A percentile compares a stretch with the other conserved stretches of the same genome.
Evolutionary conservation across 2,113 vertebrate species (phyloP).

Genomic region (Theropithecus gelada): DNA sequence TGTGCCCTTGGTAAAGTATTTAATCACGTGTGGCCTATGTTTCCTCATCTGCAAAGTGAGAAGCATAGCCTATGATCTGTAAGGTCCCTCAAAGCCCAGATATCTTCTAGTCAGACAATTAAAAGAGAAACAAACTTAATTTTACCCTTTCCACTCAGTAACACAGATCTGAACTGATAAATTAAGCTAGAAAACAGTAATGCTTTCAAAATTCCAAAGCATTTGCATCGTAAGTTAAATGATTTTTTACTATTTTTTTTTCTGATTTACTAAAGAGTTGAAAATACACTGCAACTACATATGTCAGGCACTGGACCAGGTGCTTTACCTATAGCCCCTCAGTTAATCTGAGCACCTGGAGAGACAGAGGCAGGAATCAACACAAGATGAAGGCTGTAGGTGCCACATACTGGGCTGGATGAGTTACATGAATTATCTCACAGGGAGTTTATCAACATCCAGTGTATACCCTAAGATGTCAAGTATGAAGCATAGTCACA

Average conservation of each 20-base stretch:
- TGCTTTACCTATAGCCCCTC: not conserved
- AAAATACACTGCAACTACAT: not conserved
- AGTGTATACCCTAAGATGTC: not conserved
- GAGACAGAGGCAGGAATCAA: not conserved
- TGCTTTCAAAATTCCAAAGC: not conserved
- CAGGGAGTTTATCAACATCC: not conserved
- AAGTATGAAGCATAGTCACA: not conserved
- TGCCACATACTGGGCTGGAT: fast-evolving
- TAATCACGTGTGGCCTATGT: not conserved
- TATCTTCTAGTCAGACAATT: not conserved
- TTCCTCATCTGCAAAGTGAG: not conserved
- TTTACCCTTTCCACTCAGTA: not conserved
- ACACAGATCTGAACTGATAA: not conserved
- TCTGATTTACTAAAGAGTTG: not conserved
- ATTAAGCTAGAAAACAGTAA: not conserved
- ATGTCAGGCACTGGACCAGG: not conserved
- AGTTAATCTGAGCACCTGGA: not conserved
- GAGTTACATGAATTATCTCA: not conserved
- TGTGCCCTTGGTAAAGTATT: not conserved
- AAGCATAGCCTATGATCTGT: not conserved
- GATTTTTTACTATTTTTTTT: not conserved
- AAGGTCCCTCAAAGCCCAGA: not conserved
- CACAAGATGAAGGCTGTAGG: not conserved
- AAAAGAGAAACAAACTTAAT: not conserved
- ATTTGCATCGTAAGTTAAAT: not conserved